A percentile compares a stretch with the other conserved stretches of the same genome.
Evolutionary conservation across 1,140 invertebrate genomes (phyloP).

Genomic region (Ooceraea biroi): DNA sequence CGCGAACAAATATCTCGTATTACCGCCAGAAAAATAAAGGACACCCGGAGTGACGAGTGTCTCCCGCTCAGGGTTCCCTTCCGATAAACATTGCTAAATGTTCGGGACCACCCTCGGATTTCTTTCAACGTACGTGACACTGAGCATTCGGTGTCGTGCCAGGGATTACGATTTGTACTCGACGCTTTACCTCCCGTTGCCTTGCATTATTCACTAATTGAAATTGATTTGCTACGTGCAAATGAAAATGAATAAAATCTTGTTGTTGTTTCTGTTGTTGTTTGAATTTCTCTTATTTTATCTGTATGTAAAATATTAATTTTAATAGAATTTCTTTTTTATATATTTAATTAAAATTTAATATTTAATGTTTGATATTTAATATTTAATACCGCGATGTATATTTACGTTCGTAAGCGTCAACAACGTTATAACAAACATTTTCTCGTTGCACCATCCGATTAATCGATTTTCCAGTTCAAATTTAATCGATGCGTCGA

Average conservation of each 20-base stretch:
- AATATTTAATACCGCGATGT: neutral
- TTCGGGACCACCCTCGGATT: neutral
- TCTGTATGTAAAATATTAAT: too few relatives aligned
- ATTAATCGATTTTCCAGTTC: neutral
- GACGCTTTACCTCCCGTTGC: neutral
- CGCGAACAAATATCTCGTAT: slow-evolving; percentile 43
- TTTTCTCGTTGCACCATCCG: too few relatives aligned
- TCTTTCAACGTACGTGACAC: neutral
- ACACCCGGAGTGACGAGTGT: slow-evolving; percentile 8
- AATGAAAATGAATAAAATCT: neutral
- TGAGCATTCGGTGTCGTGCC: neutral
- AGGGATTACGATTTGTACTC: neutral
- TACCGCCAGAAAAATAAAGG: slow-evolving; percentile 48
- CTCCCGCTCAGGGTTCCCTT: neutral
- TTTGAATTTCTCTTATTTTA: too few relatives aligned
- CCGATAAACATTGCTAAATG: slow-evolving; percentile 23
- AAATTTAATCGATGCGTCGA: neutral
- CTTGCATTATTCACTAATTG: slow-evolving; percentile 3
- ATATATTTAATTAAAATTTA: slow-evolving; percentile 4
- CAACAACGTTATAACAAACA: neutral
- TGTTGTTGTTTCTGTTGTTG: neutral
- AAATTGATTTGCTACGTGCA: slow-evolving; percentile 2
- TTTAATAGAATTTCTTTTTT: neutral
- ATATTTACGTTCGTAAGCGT: neutral
- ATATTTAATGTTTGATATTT: slow-evolving; percentile 23